phyloP scores from a whole-genome alignment of 2,113 vertebrate species.

The Boulengeromyrus knoepffleri region DNA sequence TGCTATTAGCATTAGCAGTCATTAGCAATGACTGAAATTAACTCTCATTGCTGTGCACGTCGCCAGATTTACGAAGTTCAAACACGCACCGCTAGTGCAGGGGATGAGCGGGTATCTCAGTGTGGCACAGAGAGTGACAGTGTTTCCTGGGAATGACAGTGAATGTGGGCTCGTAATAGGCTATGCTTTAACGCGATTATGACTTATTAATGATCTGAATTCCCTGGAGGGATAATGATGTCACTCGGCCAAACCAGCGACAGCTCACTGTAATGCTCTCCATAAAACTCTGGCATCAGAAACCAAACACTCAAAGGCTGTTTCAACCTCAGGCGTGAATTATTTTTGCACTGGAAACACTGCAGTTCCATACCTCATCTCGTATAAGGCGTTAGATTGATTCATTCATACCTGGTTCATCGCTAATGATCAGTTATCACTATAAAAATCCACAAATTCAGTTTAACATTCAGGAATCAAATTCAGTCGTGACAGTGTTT shows the following conservation, averaged over 20 bases:
- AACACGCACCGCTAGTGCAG: background rate
- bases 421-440: no score
- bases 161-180: slow-evolving; percentile 30
- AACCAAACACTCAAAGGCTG: background rate
- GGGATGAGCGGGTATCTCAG: background rate
- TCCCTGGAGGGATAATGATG: slow-evolving; percentile 32
- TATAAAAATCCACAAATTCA: background rate
- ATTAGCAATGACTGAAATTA: background rate
- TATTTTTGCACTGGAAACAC: background rate
- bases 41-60: background rate
- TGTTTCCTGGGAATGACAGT: slow-evolving; percentile 20
- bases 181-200: slow-evolving; percentile 39
- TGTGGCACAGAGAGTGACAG: slow-evolving; percentile 3
- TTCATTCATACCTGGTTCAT: background rate
- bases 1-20: background rate
- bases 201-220: slow-evolving; percentile 39
- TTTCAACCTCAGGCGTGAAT: background rate
- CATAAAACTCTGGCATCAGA: background rate
- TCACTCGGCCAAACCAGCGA: background rate
- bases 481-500: background rate
- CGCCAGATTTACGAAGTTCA: background rate
- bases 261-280: background rate
- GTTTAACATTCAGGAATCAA: background rate
- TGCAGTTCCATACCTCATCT: no score
- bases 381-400: background rate